phyloP scores from a whole-genome alignment of 2,113 vertebrate genomes.

The Odobenus rosmarus region DNA sequence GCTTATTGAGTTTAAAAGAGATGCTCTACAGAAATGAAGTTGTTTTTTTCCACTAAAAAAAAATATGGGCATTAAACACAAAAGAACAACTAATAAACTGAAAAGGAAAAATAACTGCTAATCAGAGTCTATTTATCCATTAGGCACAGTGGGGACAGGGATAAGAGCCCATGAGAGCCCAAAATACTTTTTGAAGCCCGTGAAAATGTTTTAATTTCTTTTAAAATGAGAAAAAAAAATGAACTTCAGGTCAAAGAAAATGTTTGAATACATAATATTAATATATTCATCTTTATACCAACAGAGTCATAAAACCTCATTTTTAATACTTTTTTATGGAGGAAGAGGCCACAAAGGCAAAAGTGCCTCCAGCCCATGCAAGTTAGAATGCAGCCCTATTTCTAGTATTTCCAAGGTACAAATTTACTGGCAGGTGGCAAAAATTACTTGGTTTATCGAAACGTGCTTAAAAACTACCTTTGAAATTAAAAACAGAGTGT shows the following conservation, averaged over 20 bases:
- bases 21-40: neutral
- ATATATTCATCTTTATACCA: neutral
- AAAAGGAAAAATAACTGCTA: slow-evolving; percentile 28
- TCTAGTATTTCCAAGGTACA: slow-evolving; percentile 30
- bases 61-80: neutral
- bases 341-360: neutral
- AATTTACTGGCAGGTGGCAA: slow-evolving; percentile 18
- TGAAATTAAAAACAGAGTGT: slow-evolving; percentile 15
- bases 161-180: neutral
- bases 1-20: neutral
- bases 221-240: neutral
- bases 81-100: neutral
- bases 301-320: neutral
- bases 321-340: slow-evolving; percentile 15
- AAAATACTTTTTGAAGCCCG: neutral
- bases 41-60: neutral
- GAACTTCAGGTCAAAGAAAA: neutral
- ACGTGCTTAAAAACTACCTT: slow-evolving; percentile 23
- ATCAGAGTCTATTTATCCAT: neutral
- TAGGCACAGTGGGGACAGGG: neutral
- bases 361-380: neutral
- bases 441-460: slow-evolving; percentile 26
- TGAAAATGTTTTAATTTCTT: slow-evolving; percentile 26
- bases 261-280: neutral
- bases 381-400: neutral